A percentile compares a stretch with the other conserved stretches of the same genome.
phyloP scores from a whole-genome alignment of 1,140 invertebrate genomes.

The Caerostris extrusa region DNA sequence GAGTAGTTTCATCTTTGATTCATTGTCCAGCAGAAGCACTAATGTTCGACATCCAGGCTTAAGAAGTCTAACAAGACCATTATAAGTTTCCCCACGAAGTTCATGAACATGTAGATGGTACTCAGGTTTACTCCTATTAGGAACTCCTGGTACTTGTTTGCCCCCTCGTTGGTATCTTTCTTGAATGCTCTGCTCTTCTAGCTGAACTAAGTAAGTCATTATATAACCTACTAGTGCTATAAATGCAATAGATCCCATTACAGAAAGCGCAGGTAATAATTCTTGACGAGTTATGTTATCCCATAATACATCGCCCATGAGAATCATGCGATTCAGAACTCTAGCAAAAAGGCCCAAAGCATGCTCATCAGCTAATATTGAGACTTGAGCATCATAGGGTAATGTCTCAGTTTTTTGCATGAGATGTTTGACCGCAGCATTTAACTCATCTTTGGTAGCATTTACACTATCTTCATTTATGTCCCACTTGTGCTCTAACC shows the following conservation, averaged over 20 bases:
- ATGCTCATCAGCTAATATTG: conserved; percentile 85
- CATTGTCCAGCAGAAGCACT: conserved; percentile 92
- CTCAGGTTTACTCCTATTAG: conserved; percentile 75
- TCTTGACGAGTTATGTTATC: conserved; percentile 91
- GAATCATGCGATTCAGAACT: conserved; percentile 86
- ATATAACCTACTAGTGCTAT: conserved; percentile 92
- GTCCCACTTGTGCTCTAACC: conserved; percentile 88
- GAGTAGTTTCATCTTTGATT: conserved; percentile 92
- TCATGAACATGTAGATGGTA: conserved; percentile 90
- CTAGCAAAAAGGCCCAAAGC: conserved; percentile 88
- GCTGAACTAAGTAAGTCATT: conserved; percentile 91
- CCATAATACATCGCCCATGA: conserved; percentile 87
- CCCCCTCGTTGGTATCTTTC: conserved; percentile 81
- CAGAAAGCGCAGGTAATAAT: conserved; percentile 90
- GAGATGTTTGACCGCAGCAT: conserved; percentile 87
- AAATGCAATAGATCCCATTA: conserved; percentile 90
- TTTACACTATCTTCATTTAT: conserved; percentile 83
- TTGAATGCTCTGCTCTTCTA: conserved; percentile 90
- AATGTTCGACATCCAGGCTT: conserved; percentile 98
- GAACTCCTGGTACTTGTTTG: conserved; percentile 78
- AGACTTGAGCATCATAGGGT: conserved; percentile 81
- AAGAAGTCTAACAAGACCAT: conserved; percentile 93
- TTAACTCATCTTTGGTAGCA: conserved; percentile 87
- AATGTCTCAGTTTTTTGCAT: conserved; percentile 86
- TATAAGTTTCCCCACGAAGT: conserved; percentile 96